Evolutionary conservation across 2,888 invertebrate genomes (phyloP).

Genomic region (Caenorhabditis becei): DNA sequence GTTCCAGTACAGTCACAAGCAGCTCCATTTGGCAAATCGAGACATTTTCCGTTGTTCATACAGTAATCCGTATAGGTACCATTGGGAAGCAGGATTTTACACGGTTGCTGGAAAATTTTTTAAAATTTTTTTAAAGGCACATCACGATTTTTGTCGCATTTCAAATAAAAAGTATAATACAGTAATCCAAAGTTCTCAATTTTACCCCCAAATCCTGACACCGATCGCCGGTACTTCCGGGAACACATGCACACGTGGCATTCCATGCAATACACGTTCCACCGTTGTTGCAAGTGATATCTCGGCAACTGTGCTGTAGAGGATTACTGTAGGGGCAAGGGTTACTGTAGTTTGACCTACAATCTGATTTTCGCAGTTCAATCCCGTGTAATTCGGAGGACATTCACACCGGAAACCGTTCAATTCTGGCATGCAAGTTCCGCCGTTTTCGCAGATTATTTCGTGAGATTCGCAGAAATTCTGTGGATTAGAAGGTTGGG

Average conservation of each 20-base stretch:
- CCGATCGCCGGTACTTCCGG: constrained; percentile 40
- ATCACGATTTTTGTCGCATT: too few species aligned
- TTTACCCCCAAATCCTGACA: constrained; percentile 51
- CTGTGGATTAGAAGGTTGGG: neutral
- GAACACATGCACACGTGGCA: constrained; percentile 38
- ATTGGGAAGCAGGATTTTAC: constrained; percentile 23
- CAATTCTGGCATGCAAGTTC: neutral
- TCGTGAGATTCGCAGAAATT: neutral
- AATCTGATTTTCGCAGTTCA: constrained; percentile 11
- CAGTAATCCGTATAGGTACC: constrained; percentile 39
- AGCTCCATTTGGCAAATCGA: constrained; percentile 25
- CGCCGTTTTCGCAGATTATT: neutral
- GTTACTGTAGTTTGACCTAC: too few species aligned
- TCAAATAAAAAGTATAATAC: too few species aligned
- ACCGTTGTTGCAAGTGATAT: constrained; percentile 43
- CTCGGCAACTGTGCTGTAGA: constrained; percentile 39
- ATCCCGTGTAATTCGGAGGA: neutral
- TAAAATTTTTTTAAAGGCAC: too few species aligned
- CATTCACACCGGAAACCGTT: neutral
- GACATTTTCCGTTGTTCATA: constrained; percentile 36
- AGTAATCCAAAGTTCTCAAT: neutral
- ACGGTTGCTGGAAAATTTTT: constrained; percentile 50
- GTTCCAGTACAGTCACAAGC: constrained; percentile 40
- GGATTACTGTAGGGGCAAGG: neutral
- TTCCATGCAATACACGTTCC: constrained; percentile 39